Conservation (phyloP, 2,797 vertebrate species). For the Garrulus glandarius region DNA sequence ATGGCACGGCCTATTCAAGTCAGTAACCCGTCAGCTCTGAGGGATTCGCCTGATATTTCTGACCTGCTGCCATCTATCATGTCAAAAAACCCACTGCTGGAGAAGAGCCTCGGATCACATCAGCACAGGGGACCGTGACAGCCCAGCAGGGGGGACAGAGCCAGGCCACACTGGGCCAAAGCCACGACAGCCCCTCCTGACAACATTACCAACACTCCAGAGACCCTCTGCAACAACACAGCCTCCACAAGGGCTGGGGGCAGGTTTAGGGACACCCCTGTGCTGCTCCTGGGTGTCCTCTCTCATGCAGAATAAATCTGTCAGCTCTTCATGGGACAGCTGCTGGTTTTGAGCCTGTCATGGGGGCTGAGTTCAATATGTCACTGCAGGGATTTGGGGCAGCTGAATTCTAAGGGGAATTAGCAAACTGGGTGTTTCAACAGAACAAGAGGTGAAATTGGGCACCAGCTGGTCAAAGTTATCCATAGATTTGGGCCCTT, state of each 20-base stretch:
- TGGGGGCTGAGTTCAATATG: fast-evolving
- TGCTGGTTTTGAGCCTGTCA: too few relatives aligned
- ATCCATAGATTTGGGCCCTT: neutral
- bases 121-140: neutral
- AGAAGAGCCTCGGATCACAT: neutral
- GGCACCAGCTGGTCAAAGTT: neutral
- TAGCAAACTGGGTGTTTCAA: neutral
- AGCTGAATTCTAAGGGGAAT: neutral
- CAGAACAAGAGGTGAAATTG: neutral
- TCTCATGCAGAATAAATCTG: neutral
- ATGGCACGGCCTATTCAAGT: neutral
- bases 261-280: neutral
- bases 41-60: neutral
- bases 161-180: neutral
- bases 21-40: neutral
- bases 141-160: fast-evolving
- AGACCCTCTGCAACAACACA: neutral
- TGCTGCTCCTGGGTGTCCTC: neutral
- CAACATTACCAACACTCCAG: neutral
- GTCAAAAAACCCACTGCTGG: neutral
- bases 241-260: fast-evolving
- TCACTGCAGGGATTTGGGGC: neutral
- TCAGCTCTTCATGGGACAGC: neutral
- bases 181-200: neutral
- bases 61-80: conserved; percentile 12